phyloP scores from a whole-genome alignment of 2,797 vertebrate genomes.

The Chaunax sp. region DNA sequence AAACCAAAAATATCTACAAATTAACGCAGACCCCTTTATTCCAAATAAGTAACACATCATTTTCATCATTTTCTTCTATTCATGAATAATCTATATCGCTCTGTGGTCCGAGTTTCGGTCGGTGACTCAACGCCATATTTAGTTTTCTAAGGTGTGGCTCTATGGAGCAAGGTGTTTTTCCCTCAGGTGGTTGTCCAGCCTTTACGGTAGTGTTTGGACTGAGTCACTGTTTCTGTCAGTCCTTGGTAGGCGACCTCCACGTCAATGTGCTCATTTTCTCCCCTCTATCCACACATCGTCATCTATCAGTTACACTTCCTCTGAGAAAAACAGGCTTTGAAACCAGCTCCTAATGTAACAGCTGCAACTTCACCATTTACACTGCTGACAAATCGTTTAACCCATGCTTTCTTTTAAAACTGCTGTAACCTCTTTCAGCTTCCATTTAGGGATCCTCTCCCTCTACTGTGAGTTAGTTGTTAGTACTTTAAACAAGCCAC shows the following conservation, averaged over 20 bases:
- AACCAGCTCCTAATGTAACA: constrained; percentile 27
- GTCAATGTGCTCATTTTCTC: constrained; percentile 25
- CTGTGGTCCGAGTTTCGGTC: constrained; percentile 78
- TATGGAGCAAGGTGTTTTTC: constrained; percentile 60
- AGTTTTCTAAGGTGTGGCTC: constrained; percentile 81
- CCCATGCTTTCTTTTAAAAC: neutral
- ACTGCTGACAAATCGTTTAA: neutral
- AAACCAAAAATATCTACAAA: neutral
- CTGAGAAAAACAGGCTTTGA: constrained; percentile 35
- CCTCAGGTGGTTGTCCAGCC: constrained; percentile 22
- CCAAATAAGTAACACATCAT: rapidly evolving
- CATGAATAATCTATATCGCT: neutral
- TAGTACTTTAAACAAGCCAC: constrained; percentile 6
- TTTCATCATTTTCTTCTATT: neutral
- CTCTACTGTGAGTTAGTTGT: neutral
- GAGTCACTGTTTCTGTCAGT: constrained; percentile 14
- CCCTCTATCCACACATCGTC: constrained; percentile 49
- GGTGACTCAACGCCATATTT: constrained; percentile 77
- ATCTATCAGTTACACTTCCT: constrained; percentile 58
- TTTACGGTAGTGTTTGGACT: neutral
- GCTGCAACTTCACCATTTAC: constrained; percentile 11
- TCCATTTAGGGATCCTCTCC: neutral
- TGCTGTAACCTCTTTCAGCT: neutral
- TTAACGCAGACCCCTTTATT: neutral
- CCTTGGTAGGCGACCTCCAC: constrained; percentile 1